Evolutionary conservation across 2,888 invertebrate genomes (phyloP).

Genomic region (Physocephala rufipes): DNA sequence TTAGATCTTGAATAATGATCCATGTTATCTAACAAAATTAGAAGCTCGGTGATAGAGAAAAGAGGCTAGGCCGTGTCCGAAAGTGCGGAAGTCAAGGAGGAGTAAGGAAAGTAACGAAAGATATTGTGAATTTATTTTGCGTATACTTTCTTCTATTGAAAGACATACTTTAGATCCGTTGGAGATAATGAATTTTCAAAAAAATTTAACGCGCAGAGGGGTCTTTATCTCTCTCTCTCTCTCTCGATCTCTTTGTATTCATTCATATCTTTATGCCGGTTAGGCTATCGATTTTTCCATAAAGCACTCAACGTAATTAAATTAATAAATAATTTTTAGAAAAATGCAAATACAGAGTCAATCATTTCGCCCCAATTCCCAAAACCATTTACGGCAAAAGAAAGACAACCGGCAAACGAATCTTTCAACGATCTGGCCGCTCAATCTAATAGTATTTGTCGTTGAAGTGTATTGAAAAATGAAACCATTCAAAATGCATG

Average conservation of each 20-base stretch:
- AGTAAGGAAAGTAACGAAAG: too few species aligned
- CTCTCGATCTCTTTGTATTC: neutral
- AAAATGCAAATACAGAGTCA: neutral
- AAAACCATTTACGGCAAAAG: neutral
- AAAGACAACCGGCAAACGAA: neutral
- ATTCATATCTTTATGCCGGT: neutral
- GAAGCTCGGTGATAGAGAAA: too few species aligned
- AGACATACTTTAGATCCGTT: too few species aligned
- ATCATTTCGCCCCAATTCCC: neutral
- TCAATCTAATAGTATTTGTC: neutral
- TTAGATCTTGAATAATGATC: too few species aligned
- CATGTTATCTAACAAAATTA: too few species aligned
- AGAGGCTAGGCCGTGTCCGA: too few species aligned
- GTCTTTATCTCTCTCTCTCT: neutral
- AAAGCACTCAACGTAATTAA: neutral
- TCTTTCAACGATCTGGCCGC: neutral
- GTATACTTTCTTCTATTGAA: too few species aligned
- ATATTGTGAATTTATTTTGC: too few species aligned
- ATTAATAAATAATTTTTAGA: neutral
- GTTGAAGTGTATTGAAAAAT: constrained; percentile 15
- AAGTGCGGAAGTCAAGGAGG: too few species aligned
- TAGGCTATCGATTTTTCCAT: too few species aligned
- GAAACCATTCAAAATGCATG: constrained; percentile 31
- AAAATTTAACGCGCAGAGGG: neutral
- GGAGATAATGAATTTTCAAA: too few species aligned